phyloP scores from a whole-genome alignment of 2,797 vertebrate species.

The Karalla daura region DNA sequence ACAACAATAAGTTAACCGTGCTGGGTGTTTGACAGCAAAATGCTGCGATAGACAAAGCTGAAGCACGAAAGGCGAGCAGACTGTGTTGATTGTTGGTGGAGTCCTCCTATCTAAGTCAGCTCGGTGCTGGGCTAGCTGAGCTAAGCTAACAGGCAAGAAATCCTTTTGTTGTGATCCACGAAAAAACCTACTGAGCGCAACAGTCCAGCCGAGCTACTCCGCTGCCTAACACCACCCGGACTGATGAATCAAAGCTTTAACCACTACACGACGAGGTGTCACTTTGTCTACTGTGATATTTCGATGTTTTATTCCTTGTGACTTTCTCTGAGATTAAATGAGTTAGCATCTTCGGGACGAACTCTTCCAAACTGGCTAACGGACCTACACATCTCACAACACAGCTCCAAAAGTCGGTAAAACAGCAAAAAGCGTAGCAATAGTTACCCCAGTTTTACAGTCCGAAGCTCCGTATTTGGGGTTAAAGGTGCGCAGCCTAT shows the following conservation, averaged over 20 bases:
- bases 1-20: slow-evolving; percentile 56
- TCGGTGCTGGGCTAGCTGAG: slow-evolving; percentile 68
- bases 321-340: slow-evolving; percentile 55
- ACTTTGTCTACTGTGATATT: not conserved
- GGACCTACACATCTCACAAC: slow-evolving; percentile 59
- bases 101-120: slow-evolving; percentile 32
- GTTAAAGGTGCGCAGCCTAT: slow-evolving; percentile 5
- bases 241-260: not conserved
- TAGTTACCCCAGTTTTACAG: slow-evolving; percentile 66
- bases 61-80: not conserved
- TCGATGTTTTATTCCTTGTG: not conserved
- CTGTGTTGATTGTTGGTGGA: not conserved
- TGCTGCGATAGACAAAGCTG: not conserved
- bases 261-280: not conserved
- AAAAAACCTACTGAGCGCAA: slow-evolving; percentile 69
- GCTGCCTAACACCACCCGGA: slow-evolving; percentile 16
- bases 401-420: slow-evolving; percentile 72
- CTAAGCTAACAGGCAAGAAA: slow-evolving; percentile 72
- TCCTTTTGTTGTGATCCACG: slow-evolving; percentile 83
- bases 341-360: slow-evolving; percentile 73
- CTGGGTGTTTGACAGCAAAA: not conserved
- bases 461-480: slow-evolving; percentile 28
- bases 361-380: slow-evolving; percentile 73
- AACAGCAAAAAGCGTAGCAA: slow-evolving; percentile 33
- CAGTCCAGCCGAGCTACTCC: slow-evolving; percentile 61